Percentiles rank a stretch among this genome's conserved stretches.
Conservation (phyloP, 2,113 vertebrate species). For the Lamprologus tigripictilis region DNA sequence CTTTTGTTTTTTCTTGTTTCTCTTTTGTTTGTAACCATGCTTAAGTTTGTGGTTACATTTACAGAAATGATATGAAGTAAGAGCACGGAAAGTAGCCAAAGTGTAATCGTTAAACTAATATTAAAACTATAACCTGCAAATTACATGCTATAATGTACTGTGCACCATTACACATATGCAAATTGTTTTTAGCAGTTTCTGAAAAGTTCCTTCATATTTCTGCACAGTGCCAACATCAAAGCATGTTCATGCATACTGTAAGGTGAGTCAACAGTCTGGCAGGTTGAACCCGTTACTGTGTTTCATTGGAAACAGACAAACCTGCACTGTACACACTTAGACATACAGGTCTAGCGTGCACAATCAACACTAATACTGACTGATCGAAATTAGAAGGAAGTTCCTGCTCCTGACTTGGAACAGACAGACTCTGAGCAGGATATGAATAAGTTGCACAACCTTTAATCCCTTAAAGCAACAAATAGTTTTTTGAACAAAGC, state of each 20-base stretch:
- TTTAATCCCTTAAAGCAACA: neutral
- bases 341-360: neutral
- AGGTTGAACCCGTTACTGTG: constrained; percentile 65
- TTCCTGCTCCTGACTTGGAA: neutral
- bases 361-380: constrained; percentile 2
- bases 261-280: constrained; percentile 40
- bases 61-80: neutral
- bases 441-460: neutral
- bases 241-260: neutral
- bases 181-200: neutral
- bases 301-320: constrained; percentile 57
- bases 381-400: neutral
- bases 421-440: neutral
- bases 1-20: neutral
- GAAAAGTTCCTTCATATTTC: neutral
- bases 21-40: neutral
- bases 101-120: neutral
- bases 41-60: neutral
- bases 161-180: neutral
- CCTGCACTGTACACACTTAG: neutral
- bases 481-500: neutral
- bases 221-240: neutral
- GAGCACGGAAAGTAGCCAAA: neutral
- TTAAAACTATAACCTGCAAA: neutral
- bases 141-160: neutral